These are phyloP conservation scores for Fopius arisanus DNA, from an alignment of 1,140 invertebrate species.

Conservation along the genomic window DNA sequence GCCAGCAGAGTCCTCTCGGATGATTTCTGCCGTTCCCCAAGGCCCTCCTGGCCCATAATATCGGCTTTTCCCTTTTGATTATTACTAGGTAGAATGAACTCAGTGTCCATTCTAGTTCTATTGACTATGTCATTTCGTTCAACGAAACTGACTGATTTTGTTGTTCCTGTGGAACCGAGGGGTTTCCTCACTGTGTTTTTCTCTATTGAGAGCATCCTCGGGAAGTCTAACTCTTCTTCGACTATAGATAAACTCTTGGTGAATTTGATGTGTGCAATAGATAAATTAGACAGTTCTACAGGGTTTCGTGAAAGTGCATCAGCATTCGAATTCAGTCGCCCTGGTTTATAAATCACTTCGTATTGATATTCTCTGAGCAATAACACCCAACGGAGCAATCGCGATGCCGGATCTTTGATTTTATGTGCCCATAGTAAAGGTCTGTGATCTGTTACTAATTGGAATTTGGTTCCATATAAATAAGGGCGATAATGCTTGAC, in stretches of 20 bases:
- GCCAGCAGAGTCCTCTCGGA: too few species aligned
- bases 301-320: neutral
- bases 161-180: too few species aligned
- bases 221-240: neutral
- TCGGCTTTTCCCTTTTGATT: too few species aligned
- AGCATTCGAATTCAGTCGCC: neutral
- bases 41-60: too few species aligned
- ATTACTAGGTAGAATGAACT: too few species aligned
- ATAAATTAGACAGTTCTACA: neutral
- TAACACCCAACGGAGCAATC: neutral
- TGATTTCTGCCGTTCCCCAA: too few species aligned
- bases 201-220: too few species aligned
- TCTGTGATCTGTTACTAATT: slow-evolving; percentile 4
- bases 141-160: too few species aligned
- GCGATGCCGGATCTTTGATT: neutral
- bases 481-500: neutral
- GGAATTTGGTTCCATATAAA: slow-evolving; percentile 1
- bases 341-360: neutral
- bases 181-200: too few species aligned
- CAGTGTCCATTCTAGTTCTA: too few species aligned
- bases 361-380: neutral
- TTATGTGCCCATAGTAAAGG: neutral
- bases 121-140: too few species aligned
- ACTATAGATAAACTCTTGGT: neutral
- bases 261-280: neutral